Evolutionary conservation across 2,113 vertebrate species (phyloP), one percentile per base, ranked within the genome.

Genomic region (Semnornis frantzii): DNA sequence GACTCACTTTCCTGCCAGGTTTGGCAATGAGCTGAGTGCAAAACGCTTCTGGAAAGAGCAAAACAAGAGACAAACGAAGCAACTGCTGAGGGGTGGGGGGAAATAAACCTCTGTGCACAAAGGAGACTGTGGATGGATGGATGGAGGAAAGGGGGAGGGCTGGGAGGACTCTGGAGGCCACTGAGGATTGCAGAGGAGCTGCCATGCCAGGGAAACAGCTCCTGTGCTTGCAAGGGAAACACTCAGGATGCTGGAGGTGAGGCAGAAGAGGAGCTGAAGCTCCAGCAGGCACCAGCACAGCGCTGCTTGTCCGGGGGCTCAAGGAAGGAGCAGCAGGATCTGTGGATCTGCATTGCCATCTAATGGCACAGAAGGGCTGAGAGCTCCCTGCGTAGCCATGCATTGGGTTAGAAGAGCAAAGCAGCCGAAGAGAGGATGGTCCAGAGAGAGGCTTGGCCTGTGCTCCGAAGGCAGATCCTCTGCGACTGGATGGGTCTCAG

Each of bases 281-380:
- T 93, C 30, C 15, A 11, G 13, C 63, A 89, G 87, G 39, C 79
- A 87, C 52, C 33, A 44, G 75, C 78, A 48, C 17, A 37, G 31
- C 21, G 58, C 25, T 44, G 82, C 18, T 77, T 82, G 77, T 63
- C 39, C 82, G n/a, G 33, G 12, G 28, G 60, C 55, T 48, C 18
- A 3, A 31, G 64, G 69, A 50, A 50, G 59, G 62, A 55, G 44
- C 15, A 50, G 12, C 33, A 28, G 8, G 20, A 95, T 97, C 79
- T 68, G 87, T 92, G 76, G 80, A 90, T 89, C 62, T 93, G 85
- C 76, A 92, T 62, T 96, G 97, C 94, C 96, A 96, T 91, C 97
- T 94, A 91, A 82, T 9, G 97, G 90, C 34, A 20, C 79, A 63
- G 59, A 58, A 46, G 50, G 28, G 90, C 63, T 24, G 5, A 14